A percentile compares a stretch with the other conserved stretches of the same genome.
phyloP scores from a whole-genome alignment of 30 jellyfish, hydroid and myxozoan genomes.

The Pseudorhiza aurosa region DNA sequence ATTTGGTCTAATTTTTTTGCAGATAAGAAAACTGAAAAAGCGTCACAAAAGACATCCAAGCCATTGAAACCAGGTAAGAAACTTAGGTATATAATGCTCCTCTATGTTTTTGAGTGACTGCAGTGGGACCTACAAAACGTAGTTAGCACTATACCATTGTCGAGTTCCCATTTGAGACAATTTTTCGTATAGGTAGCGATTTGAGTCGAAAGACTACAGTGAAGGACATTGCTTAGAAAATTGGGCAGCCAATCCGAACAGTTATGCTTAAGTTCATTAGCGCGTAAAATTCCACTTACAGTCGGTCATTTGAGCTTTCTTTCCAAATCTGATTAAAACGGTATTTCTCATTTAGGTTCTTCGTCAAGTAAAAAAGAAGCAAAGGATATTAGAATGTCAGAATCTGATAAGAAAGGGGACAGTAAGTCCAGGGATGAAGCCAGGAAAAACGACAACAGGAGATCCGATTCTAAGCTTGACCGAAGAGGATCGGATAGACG shows the following conservation, averaged over 20 bases:
- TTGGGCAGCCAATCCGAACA: too few relatives aligned
- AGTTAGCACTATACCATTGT: too few relatives aligned
- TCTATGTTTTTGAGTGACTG: too few relatives aligned
- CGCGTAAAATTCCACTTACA: background rate
- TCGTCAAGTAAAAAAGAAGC: slow-evolving; percentile 33
- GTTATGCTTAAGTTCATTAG: background rate
- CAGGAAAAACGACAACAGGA: slow-evolving; percentile 13
- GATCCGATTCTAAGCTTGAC: slow-evolving; percentile 39
- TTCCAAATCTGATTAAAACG: background rate
- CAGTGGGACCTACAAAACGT: too few relatives aligned
- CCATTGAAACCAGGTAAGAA: slow-evolving; percentile 60
- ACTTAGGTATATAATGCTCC: too few relatives aligned
- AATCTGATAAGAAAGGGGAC: background rate
- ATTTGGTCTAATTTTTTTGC: background rate
- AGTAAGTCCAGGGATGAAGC: background rate
- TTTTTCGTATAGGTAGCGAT: too few relatives aligned
- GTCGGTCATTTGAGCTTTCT: too few relatives aligned
- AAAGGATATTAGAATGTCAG: background rate
- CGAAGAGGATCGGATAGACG: slow-evolving; percentile 25
- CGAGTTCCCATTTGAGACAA: too few relatives aligned
- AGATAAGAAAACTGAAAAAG: slow-evolving; percentile 42
- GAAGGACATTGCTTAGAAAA: too few relatives aligned
- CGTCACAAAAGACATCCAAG: slow-evolving; percentile 45
- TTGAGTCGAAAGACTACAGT: too few relatives aligned
- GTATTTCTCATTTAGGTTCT: slow-evolving; percentile 4